Percentiles rank a stretch among this genome's conserved stretches.
Conservation (phyloP, 2,113 vertebrate species). For the Neopipo cinnamomea region DNA sequence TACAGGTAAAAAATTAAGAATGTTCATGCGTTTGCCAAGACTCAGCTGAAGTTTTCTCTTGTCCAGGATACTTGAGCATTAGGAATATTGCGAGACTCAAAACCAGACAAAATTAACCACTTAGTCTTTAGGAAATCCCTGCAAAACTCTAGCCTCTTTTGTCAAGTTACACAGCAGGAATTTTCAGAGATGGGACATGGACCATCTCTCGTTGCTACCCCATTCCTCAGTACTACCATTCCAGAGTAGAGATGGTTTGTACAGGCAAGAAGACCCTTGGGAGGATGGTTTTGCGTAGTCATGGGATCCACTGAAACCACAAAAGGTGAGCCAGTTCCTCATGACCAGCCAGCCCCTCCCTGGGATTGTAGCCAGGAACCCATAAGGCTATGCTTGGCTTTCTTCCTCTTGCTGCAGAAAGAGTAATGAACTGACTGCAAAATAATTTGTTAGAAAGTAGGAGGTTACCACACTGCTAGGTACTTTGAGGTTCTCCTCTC, state of each 20-base stretch:
- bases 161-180: background rate
- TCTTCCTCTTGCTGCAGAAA: background rate
- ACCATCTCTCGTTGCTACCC: background rate
- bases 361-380: fast-evolving
- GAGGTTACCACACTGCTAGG: background rate
- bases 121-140: background rate
- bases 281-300: background rate
- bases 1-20: background rate
- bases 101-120: background rate
- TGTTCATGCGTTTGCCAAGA: background rate
- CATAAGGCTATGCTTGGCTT: background rate
- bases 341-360: background rate
- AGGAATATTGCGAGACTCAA: background rate
- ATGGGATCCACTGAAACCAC: background rate
- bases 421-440: background rate
- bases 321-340: background rate
- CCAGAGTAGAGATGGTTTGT: background rate
- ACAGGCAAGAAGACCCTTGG: background rate
- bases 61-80: background rate
- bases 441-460: background rate
- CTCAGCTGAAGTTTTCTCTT: background rate
- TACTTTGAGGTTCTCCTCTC: background rate
- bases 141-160: background rate
- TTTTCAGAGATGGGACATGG: background rate
- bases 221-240: background rate